phyloP scores from a whole-genome alignment of 2,888 invertebrate species.

The Ophonus ardosiacus region DNA sequence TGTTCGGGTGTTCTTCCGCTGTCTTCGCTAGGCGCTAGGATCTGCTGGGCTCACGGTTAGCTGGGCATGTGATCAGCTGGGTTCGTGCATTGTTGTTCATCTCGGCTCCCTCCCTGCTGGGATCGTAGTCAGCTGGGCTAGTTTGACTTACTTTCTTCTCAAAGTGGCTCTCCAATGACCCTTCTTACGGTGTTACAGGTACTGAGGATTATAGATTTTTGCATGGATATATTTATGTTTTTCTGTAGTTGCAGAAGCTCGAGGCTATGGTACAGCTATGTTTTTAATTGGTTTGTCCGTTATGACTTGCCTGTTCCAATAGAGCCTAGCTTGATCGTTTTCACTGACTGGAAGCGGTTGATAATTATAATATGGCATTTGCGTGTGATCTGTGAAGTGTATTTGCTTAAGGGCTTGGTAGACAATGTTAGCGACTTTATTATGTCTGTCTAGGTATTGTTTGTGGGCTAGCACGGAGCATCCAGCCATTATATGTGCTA shows the following conservation, averaged over 20 bases:
- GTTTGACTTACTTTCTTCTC: no score
- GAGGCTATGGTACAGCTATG: no score
- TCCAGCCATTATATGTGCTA: constrained; percentile 42
- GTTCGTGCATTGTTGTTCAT: no score
- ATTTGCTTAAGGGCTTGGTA: no score
- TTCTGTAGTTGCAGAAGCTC: no score
- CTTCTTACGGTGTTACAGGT: constrained; percentile 7
- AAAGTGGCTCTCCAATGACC: no score
- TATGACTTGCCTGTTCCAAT: constrained; percentile 44
- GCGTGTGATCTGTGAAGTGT: not conserved
- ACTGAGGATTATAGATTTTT: not conserved
- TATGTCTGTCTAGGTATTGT: constrained; percentile 14
- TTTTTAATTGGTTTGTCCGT: constrained; percentile 28
- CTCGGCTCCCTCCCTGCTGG: no score
- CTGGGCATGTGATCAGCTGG: no score
- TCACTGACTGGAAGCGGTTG: not conserved
- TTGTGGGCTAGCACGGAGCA: constrained; percentile 43
- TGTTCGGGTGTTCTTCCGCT: no score
- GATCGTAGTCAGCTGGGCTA: no score
- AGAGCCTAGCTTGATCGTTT: not conserved
- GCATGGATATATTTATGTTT: not conserved
- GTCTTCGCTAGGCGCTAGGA: no score
- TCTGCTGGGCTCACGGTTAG: no score
- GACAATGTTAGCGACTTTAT: constrained; percentile 38
- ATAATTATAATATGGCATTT: constrained; percentile 42